These are phyloP conservation scores for Ivindomyrus marchei DNA, from an alignment of 2,113 vertebrate genomes.

Conservation along the genomic window DNA sequence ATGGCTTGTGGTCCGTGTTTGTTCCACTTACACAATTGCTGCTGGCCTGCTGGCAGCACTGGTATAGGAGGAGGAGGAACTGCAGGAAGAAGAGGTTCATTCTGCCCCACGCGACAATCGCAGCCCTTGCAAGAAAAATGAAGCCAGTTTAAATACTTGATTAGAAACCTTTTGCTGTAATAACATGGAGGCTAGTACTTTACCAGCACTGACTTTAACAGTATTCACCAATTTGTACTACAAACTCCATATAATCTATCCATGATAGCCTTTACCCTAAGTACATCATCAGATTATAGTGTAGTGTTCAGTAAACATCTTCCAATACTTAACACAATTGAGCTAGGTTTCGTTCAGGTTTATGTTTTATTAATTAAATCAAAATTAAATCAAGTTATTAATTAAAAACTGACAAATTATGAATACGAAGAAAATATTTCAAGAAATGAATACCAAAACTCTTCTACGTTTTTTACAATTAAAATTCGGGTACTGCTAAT, in stretches of 20 bases:
- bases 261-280: neutral
- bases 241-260: neutral
- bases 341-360: neutral
- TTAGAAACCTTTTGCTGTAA: neutral
- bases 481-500: neutral
- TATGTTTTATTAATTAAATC: neutral
- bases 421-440: neutral
- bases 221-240: neutral
- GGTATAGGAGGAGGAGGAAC: conserved; percentile 35
- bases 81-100: conserved; percentile 31
- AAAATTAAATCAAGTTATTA: neutral
- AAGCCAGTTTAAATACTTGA: neutral
- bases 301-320: neutral
- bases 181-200: neutral
- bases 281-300: neutral
- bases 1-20: conserved; percentile 44
- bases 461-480: neutral
- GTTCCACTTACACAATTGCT: conserved; percentile 37
- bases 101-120: neutral
- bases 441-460: neutral
- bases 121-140: neutral
- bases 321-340: neutral
- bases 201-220: neutral
- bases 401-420: neutral
- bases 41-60: neutral